phyloP scores from a whole-genome alignment of 2,113 vertebrate species.

The Motacilla tschutschensis region DNA sequence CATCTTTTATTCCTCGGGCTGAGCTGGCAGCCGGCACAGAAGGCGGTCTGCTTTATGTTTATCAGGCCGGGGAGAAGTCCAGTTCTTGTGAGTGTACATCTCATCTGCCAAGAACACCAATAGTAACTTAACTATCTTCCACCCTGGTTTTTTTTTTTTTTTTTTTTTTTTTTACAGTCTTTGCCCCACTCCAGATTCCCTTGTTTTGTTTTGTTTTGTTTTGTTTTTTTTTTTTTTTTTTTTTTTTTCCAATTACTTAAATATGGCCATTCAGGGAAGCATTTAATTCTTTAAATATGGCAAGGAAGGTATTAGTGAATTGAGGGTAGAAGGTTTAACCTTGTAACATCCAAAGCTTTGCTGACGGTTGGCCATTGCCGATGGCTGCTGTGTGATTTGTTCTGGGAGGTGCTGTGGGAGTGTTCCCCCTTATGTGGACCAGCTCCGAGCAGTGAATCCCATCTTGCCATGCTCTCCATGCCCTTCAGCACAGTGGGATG shows the following conservation, averaged over 20 bases:
- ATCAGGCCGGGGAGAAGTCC: conserved; percentile 2
- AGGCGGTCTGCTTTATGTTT: conserved; percentile 21
- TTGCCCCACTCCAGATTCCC: no score
- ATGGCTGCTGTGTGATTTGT: neutral
- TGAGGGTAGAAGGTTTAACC: neutral
- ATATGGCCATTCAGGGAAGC: neutral
- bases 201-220: no score
- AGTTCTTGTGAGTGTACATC: neutral
- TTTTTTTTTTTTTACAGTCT: neutral
- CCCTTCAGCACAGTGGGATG: accelerated
- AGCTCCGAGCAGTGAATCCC: accelerated
- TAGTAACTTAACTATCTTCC: neutral
- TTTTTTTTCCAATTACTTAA: neutral
- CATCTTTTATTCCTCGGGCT: conserved; percentile 17
- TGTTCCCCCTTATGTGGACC: accelerated
- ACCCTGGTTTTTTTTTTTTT: neutral
- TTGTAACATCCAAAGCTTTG: accelerated
- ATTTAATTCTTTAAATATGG: neutral
- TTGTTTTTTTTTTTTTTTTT: neutral
- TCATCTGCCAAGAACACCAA: neutral
- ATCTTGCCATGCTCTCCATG: accelerated
- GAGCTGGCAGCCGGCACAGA: conserved; percentile 26
- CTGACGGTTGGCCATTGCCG: accelerated
- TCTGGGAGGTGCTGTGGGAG: neutral
- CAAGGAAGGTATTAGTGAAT: neutral